phyloP scores from a whole-genome alignment of 2,113 vertebrate genomes.

The Rhabdomys dilectus region DNA sequence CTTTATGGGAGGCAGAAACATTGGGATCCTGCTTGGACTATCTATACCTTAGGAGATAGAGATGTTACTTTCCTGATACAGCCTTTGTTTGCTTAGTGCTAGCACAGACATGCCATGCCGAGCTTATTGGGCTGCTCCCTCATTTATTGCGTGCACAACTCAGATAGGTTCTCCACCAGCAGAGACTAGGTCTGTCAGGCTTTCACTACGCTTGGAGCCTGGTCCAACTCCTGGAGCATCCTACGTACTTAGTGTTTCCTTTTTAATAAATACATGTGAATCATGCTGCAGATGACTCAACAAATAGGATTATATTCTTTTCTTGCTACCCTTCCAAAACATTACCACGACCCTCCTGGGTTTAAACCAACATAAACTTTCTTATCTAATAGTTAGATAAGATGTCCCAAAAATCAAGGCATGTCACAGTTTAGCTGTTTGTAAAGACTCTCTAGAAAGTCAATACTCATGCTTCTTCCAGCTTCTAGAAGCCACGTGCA shows the following conservation, averaged over 20 bases:
- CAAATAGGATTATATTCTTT: neutral
- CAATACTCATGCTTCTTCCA: neutral
- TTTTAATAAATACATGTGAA: constrained; percentile 21
- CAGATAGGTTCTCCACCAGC: neutral
- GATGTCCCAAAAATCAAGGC: constrained; percentile 6
- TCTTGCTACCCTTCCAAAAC: neutral
- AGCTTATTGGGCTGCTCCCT: neutral
- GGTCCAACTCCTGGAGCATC: neutral
- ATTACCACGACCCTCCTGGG: neutral
- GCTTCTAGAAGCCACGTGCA: neutral
- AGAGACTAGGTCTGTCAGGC: neutral
- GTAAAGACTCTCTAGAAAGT: neutral
- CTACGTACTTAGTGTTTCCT: neutral
- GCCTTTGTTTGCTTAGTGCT: constrained; percentile 3
- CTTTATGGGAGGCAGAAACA: neutral
- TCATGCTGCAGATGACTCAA: neutral
- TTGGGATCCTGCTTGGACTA: neutral
- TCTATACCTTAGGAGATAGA: neutral
- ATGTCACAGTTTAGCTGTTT: neutral
- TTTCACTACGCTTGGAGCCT: neutral
- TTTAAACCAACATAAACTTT: neutral
- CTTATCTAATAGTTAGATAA: constrained; percentile 7
- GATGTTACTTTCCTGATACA: neutral
- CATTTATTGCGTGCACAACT: neutral
- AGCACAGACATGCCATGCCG: neutral